Evolutionary conservation across 2,113 vertebrate genomes (phyloP).

Genomic region (Mobula birostris): DNA sequence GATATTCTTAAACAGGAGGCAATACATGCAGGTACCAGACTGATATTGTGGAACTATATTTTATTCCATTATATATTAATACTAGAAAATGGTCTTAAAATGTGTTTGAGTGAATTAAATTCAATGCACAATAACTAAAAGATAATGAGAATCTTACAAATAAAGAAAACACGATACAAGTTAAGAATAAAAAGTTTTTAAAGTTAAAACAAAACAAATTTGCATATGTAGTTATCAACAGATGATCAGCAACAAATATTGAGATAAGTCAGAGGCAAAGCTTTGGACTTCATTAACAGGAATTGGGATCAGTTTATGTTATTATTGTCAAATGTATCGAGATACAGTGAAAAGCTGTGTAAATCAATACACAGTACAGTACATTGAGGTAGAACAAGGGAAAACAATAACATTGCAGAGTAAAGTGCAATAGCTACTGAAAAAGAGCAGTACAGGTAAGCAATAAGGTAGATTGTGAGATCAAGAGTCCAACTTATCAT

Average conservation of each 20-base stretch:
- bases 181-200: background rate
- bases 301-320: no score
- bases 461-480: no score
- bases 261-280: background rate
- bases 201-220: background rate
- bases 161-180: background rate
- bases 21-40: background rate
- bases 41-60: background rate
- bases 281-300: no score
- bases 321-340: no score
- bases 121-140: background rate
- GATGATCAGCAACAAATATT: background rate
- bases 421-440: no score
- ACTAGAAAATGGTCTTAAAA: background rate
- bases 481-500: no score
- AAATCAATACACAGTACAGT: no score
- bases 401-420: no score
- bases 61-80: background rate
- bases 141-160: background rate
- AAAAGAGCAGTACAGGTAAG: no score
- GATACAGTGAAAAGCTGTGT: no score
- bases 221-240: background rate
- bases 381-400: no score
- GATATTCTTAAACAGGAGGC: background rate
- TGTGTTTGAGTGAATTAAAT: background rate